A percentile compares a stretch with the other conserved stretches of the same genome.
phyloP scores from a whole-genome alignment of 2,113 vertebrate species.

The Myrmecobius fasciatus region DNA sequence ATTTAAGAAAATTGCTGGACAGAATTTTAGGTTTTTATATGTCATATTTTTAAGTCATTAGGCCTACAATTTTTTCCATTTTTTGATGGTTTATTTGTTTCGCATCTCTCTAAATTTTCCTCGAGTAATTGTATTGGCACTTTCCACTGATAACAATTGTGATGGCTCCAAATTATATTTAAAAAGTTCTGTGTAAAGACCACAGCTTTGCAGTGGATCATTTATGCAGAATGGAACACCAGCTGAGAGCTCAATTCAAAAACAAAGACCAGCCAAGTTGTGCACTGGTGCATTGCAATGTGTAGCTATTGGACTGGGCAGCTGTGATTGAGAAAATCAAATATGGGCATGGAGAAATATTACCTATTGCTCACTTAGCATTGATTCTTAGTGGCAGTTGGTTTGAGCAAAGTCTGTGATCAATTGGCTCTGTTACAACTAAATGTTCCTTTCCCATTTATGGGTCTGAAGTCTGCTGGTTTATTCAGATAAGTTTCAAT shows the following conservation, averaged over 20 bases:
- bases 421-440: constrained; percentile 46
- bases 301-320: constrained; percentile 27
- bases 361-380: constrained; percentile 62
- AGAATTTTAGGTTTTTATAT: constrained; percentile 56
- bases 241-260: constrained; percentile 49
- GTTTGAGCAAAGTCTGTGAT: constrained; percentile 57
- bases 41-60: constrained; percentile 63
- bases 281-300: constrained; percentile 22
- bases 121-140: constrained; percentile 29
- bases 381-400: constrained; percentile 32
- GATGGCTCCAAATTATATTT: constrained; percentile 54
- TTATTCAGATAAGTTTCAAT: not conserved
- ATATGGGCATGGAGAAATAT: constrained; percentile 39
- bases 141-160: constrained; percentile 57
- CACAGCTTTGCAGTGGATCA: constrained; percentile 48
- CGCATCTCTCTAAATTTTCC: constrained; percentile 29
- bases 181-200: constrained; percentile 49
- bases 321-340: constrained; percentile 39
- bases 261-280: constrained; percentile 36
- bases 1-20: constrained; percentile 47
- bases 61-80: constrained; percentile 34
- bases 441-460: constrained; percentile 48
- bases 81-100: constrained; percentile 45
- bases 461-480: not conserved
- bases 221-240: constrained; percentile 45